phyloP scores from a whole-genome alignment of 2,113 vertebrate species.

The Boleophthalmus pectinirostris region DNA sequence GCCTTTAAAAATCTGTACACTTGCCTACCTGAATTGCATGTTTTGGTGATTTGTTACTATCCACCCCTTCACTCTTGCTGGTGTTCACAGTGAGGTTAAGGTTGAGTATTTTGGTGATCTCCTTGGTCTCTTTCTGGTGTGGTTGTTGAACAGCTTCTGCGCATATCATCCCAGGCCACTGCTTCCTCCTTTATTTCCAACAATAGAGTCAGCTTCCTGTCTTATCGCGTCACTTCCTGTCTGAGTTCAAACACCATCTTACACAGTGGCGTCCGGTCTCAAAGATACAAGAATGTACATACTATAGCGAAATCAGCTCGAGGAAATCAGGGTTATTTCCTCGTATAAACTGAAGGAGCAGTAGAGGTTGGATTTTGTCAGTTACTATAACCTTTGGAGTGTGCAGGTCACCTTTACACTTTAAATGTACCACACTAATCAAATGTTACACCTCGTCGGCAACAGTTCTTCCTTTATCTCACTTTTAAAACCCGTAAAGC shows the following conservation, averaged over 20 bases:
- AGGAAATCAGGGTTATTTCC: neutral
- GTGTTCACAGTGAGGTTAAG: neutral
- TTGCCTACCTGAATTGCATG: no score
- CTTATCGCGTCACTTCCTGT: constrained; percentile 73
- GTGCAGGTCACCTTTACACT: constrained; percentile 21
- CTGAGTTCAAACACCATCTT: constrained; percentile 49
- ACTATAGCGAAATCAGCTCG: constrained; percentile 3
- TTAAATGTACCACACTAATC: constrained; percentile 14
- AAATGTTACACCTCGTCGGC: constrained; percentile 20
- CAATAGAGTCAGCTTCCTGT: constrained; percentile 76
- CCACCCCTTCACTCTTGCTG: neutral
- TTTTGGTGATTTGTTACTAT: neutral
- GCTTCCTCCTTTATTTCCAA: constrained; percentile 68
- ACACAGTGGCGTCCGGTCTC: constrained; percentile 30
- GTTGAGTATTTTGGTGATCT: constrained; percentile 20
- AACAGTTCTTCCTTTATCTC: neutral
- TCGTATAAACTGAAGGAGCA: constrained; percentile 9
- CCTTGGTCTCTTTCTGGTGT: constrained; percentile 22
- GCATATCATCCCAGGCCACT: constrained; percentile 62
- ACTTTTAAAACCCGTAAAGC: neutral
- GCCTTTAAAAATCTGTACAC: no score
- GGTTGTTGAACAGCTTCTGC: constrained; percentile 41
- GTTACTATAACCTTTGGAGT: neutral
- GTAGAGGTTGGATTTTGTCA: constrained; percentile 5
- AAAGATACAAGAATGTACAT: constrained; percentile 22